Base-by-base conservation (phyloP, 2,797 vertebrate species). In the Mormyrus proboscirostris region DNA sequence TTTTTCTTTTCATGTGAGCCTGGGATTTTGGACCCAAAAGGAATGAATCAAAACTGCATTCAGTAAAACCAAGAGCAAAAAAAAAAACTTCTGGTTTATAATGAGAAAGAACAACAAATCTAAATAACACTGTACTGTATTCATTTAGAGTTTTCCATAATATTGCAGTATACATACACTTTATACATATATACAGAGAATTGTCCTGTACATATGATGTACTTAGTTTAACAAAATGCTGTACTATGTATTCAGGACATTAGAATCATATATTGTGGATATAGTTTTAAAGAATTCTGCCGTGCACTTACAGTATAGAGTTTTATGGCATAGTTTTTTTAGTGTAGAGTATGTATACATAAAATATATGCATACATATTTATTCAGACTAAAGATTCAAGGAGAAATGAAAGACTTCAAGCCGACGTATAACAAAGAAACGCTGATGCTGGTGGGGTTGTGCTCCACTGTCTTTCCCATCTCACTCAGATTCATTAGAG, bases 401-500 rank as follows among this genome's bases (percentile, higher is more conserved):
- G 22, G 55, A 29, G 25, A 25, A 38, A 82, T 57, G 16, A 33
- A 55, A 25, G 49, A 29, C 19, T 57, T 33, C 29, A 50, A 55
- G 85, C 57, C 38, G 79, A 59, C 84, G 0, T 25, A 73, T 25
- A 84, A 79, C 79, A 12, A 65, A 55, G 49, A 88, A 91, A 82
- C 69, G 84, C 88, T 88, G 86, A 73, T 73, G 57, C 76, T 50
- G 25, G 73, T 57, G 53, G 55, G 57, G 59, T 41, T 62, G 16
- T 29, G 53, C 83, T 88, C 62, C 57, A 62, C 59, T 90, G 86
- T 89, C 89, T 59, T 29, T 82, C 41, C 41, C 38, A 9, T 82
- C 41, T 47, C 16, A 47, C 89, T 88, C 57, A 57, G 87, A 82
- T 90, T 91, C 89, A 91, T 89, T 89, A 89, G 90, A 88, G 89